phyloP scores from a whole-genome alignment of 1,140 invertebrate species.

The Drosophila persimilis region DNA sequence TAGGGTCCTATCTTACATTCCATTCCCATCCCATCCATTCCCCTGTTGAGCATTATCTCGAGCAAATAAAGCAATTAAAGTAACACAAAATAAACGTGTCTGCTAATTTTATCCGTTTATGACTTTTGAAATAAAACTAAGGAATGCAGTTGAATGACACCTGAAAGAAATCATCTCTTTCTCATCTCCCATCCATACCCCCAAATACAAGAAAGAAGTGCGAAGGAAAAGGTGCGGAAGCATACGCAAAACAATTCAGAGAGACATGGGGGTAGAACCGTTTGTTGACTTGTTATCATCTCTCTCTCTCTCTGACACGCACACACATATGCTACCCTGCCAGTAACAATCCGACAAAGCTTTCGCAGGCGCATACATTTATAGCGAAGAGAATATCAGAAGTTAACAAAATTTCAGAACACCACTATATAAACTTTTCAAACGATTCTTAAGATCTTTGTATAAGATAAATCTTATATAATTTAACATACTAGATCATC shows the following conservation, averaged over 20 bases:
- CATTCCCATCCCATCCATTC: too few relatives aligned
- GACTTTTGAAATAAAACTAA: not conserved
- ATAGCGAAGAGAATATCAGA: not conserved
- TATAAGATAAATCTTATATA: too few relatives aligned
- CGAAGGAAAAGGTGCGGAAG: conserved; percentile 2
- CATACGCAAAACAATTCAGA: conserved; percentile 38
- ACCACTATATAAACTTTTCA: too few relatives aligned
- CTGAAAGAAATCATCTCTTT: conserved; percentile 16
- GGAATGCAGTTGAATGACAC: conserved; percentile 59
- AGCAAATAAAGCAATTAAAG: conserved; percentile 44
- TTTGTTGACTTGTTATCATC: conserved; percentile 27
- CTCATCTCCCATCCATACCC: not conserved
- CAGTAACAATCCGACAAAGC: not conserved
- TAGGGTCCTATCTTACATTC: conserved; percentile 2
- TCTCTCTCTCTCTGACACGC: not conserved
- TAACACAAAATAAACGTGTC: not conserved
- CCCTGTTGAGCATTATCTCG: conserved; percentile 40
- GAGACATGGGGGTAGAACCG: too few relatives aligned
- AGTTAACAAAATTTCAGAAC: too few relatives aligned
- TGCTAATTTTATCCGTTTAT: conserved; percentile 37
- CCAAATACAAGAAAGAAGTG: conserved; percentile 9
- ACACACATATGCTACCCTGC: too few relatives aligned
- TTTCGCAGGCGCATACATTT: not conserved
- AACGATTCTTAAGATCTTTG: too few relatives aligned
- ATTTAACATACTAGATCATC: too few relatives aligned